These are phyloP conservation scores for Aproaerema taeniolella DNA, from an alignment of 2,888 invertebrate genomes.

Conservation along the genomic window DNA sequence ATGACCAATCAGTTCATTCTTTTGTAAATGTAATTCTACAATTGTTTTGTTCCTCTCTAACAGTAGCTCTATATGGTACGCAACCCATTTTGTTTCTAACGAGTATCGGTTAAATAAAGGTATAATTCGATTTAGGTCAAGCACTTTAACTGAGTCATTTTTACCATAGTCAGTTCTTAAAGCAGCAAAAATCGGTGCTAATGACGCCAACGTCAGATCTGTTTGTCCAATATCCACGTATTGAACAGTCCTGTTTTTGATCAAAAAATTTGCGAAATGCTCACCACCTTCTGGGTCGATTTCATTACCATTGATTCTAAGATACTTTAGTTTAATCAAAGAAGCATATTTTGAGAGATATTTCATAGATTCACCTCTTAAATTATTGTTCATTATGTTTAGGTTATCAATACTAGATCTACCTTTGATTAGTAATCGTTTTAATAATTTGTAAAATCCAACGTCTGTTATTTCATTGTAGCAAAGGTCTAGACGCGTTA, in stretches of 20 bases:
- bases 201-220: constrained; percentile 72
- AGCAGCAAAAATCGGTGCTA: constrained; percentile 70
- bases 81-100: constrained; percentile 66
- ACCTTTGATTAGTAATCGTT: constrained; percentile 55
- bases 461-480: constrained; percentile 76
- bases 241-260: constrained; percentile 57
- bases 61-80: constrained; percentile 65
- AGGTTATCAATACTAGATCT: constrained; percentile 68
- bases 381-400: constrained; percentile 76
- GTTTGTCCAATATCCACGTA: constrained; percentile 77
- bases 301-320: constrained; percentile 78
- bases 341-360: constrained; percentile 48
- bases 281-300: constrained; percentile 73
- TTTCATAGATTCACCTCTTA: constrained; percentile 58
- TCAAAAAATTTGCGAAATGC: constrained; percentile 67
- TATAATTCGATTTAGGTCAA: constrained; percentile 56
- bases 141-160: constrained; percentile 47
- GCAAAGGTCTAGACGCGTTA: constrained; percentile 70
- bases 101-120: constrained; percentile 55
- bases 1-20: constrained; percentile 77
- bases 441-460: constrained; percentile 61
- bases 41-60: constrained; percentile 56
- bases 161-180: constrained; percentile 54
- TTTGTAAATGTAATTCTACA: constrained; percentile 77
- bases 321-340: constrained; percentile 59